Base-by-base conservation (phyloP, 1,140 invertebrate species). In the Diplogasteroides magnus region DNA sequence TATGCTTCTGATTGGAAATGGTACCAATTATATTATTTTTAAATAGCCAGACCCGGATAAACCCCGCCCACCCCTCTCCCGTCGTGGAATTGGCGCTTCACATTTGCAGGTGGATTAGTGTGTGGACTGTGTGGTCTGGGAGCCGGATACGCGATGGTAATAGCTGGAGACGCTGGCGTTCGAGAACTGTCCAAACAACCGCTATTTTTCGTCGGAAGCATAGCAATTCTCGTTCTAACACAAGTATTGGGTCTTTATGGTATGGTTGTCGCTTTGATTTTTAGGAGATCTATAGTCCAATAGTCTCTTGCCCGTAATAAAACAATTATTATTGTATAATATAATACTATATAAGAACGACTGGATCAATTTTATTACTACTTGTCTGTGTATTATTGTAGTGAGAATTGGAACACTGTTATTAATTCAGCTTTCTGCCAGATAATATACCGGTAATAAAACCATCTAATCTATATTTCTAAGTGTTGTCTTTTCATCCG, bases 251-350 rank as follows among this genome's bases (percentile, higher is more conserved):
- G 96, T 90, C 90, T 98, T 75, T 98, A 98, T 87, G 96, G 96
- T 84, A 90, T 98, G 79, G 98, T 98, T 86, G 95, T 98, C 77
- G 94, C 94, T 85, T 93, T 98, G 83, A 97, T 95, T 86, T 87
- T 98, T 78, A 94, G 19, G 6, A 6, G 6, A 48, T 48, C 6
- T 48, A 48, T 48, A 6, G 37, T 11, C 19, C 37, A n/a, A n/a
- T n/a, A 48, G 6, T 48, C 37, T 19, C 19, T 48, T 6, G 37
- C 37, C 37, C 37, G 37, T n/a, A n/a, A n/a, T n/a, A n/a, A n/a
- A n/a, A n/a, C n/a, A 11, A 48, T 48, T 48, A 19, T 11, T 48
- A 11, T 48, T 19, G 6, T 11, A 11, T 19, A 19, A 48, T 48
- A 6, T 48, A 11, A 19, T 48, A 48, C 37, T 6, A 11, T 19